Evolutionary conservation across 2,113 vertebrate genomes (phyloP).

Genomic region (Albula glossodonta): DNA sequence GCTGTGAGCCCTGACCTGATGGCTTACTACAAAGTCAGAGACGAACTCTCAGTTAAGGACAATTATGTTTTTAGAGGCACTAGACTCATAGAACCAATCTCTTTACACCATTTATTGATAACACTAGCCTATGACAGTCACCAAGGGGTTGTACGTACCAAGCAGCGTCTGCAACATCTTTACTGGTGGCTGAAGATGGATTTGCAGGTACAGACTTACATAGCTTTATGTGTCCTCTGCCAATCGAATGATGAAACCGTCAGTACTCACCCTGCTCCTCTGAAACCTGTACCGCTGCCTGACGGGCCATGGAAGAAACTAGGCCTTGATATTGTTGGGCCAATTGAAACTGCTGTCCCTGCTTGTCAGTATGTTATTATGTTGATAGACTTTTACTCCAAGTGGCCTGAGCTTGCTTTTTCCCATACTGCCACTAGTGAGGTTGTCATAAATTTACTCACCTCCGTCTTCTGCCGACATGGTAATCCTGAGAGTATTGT

Average conservation of each 20-base stretch:
- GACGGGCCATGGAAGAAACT: conserved; percentile 23
- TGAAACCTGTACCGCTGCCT: conserved; percentile 10
- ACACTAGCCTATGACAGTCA: background rate
- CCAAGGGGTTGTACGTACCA: conserved; percentile 2
- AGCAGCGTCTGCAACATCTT: background rate
- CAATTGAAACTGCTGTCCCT: conserved; percentile 9
- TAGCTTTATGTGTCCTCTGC: conserved; percentile 8
- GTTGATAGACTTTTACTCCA: background rate
- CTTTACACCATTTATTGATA: background rate
- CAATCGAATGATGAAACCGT: conserved; percentile 9
- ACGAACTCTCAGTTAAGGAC: conserved; percentile 9
- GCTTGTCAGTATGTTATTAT: conserved; percentile 16
- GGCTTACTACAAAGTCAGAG: conserved; percentile 1
- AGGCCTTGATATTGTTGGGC: conserved; percentile 14
- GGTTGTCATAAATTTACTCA: conserved; percentile 1
- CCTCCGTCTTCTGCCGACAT: background rate
- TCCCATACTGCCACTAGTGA: background rate
- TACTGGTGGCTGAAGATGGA: conserved; percentile 25
- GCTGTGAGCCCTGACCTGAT: background rate
- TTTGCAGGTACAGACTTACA: background rate
- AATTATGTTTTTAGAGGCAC: background rate
- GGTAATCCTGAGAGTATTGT: conserved; percentile 9
- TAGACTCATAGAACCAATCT: background rate
- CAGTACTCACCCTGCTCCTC: background rate
- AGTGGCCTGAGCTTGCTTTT: conserved; percentile 6